Evolutionary conservation across 2,797 vertebrate genomes (phyloP).

Genomic region (Acipenser transmontanus): DNA sequence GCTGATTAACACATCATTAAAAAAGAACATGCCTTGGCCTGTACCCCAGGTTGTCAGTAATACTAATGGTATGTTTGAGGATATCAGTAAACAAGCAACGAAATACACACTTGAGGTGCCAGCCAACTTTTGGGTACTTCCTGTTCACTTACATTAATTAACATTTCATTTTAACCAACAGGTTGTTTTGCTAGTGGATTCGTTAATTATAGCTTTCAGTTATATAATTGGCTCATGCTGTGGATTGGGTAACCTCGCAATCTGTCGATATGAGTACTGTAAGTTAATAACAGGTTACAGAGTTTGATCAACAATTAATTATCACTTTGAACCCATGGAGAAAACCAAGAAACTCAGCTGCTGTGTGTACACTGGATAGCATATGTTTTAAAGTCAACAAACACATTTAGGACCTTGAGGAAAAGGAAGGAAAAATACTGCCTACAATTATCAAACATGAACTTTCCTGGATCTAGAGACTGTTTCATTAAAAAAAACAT

Average conservation of each 20-base stretch:
- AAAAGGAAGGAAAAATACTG: background rate
- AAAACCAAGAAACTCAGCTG: background rate
- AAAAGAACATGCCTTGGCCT: too few species aligned
- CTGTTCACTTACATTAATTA: background rate
- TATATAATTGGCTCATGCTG: constrained; percentile 5
- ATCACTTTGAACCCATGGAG: constrained; percentile 33
- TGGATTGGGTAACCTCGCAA: constrained; percentile 48
- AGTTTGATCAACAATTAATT: constrained; percentile 64
- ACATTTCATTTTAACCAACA: background rate
- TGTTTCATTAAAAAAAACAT: background rate
- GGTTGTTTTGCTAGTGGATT: background rate
- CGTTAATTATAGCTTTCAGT: background rate
- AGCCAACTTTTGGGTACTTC: too few species aligned
- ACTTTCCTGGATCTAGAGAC: background rate
- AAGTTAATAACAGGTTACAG: constrained; percentile 62
- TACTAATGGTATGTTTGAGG: too few species aligned
- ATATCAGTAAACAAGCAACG: too few species aligned
- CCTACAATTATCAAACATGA: background rate
- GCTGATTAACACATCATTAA: too few species aligned
- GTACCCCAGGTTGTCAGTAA: too few species aligned
- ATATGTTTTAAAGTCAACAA: background rate
- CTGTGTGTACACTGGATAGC: background rate
- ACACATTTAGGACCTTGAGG: background rate
- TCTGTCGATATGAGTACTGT: constrained; percentile 48
- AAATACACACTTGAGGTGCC: too few species aligned